Evolutionary conservation across 2,797 vertebrate species (phyloP).

Genomic region (Macroramphosus scolopax): DNA sequence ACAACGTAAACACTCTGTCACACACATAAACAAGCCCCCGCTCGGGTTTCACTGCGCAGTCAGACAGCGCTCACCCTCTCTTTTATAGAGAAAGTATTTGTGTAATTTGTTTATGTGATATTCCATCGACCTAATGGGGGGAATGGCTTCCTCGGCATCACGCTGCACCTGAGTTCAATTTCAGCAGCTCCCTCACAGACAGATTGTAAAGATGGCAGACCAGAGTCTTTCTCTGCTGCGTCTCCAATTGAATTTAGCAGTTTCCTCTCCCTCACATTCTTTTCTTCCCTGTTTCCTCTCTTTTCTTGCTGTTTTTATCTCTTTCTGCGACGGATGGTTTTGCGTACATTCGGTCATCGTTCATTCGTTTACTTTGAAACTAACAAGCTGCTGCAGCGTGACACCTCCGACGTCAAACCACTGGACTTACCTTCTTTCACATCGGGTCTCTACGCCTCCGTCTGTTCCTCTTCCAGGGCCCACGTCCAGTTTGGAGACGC

Average conservation of each 20-base stretch:
- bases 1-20: slow-evolving; percentile 76
- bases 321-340: slow-evolving; percentile 23
- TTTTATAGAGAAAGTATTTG: slow-evolving; percentile 74
- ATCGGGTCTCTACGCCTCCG: too few species aligned
- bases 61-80: slow-evolving; percentile 47
- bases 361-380: too few species aligned
- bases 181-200: slow-evolving; percentile 63
- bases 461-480: too few species aligned
- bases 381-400: too few species aligned
- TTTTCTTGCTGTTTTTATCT: slow-evolving; percentile 22
- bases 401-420: too few species aligned
- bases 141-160: slow-evolving; percentile 68
- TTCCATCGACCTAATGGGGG: slow-evolving; percentile 68
- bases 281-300: slow-evolving; percentile 13
- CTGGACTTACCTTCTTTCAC: too few species aligned
- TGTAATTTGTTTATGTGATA: slow-evolving; percentile 77
- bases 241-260: slow-evolving; percentile 60
- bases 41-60: slow-evolving; percentile 69
- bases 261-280: slow-evolving; percentile 48
- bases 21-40: slow-evolving; percentile 69
- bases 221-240: slow-evolving; percentile 54
- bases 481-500: too few species aligned
- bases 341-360: not conserved
- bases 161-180: slow-evolving; percentile 77
- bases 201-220: slow-evolving; percentile 76